Evolutionary conservation across 2,113 vertebrate genomes (phyloP).

Genomic region (Scatophagus argus): DNA sequence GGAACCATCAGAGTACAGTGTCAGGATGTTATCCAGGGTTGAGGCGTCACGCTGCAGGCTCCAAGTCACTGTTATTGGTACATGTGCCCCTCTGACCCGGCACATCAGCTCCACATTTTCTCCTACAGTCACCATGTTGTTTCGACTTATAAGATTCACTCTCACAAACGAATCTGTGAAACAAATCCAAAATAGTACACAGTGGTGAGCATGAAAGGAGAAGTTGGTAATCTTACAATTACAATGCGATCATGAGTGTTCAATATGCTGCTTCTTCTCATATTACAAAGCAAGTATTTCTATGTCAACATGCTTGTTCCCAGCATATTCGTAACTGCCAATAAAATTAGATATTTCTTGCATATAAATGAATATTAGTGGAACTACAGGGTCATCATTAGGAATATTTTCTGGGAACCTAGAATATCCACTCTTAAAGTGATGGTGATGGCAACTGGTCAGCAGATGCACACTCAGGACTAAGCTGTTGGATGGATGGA

Average conservation of each 20-base stretch:
- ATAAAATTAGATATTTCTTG: background rate
- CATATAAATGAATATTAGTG: accelerated
- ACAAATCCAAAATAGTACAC: background rate
- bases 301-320: background rate
- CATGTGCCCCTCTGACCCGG: constrained; percentile 49
- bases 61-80: constrained; percentile 81
- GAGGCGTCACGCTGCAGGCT: constrained; percentile 70
- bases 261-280: too few species aligned
- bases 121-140: background rate
- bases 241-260: background rate
- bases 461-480: background rate
- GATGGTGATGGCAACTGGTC: accelerated
- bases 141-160: constrained; percentile 63
- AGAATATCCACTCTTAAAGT: background rate
- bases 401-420: background rate
- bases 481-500: too few species aligned
- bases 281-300: background rate
- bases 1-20: constrained; percentile 67
- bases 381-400: background rate
- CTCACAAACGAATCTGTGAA: constrained; percentile 62
- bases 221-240: background rate
- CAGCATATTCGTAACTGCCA: too few species aligned
- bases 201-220: background rate
- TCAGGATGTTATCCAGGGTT: constrained; percentile 72
- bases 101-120: constrained; percentile 71